Base-by-base conservation (phyloP, 2,888 invertebrate genomes). In the Cataglyphis altisquamis region DNA sequence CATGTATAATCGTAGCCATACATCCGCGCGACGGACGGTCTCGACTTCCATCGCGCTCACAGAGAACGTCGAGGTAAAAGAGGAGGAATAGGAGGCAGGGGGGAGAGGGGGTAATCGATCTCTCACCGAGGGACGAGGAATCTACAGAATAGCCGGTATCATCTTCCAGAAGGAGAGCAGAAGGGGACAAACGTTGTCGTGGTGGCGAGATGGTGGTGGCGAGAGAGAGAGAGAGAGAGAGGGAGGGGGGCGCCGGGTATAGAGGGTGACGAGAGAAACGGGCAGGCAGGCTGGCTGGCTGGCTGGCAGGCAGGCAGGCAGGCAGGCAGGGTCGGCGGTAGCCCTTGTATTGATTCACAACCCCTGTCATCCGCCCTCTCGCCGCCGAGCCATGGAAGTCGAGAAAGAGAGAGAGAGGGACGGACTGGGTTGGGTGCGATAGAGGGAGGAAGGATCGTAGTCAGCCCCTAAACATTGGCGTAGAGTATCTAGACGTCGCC, bases 281-380 rank as follows among this genome's bases (percentile, higher is more conserved):
- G 73, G 78, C 77, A 57, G 78, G 78, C 80, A 32, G 81, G 74
- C 63, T 82, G 73, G 81, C 55, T 77, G 90, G 83, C 64, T 60
- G 82, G 83, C 70, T 60, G 72, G 83, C 77, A 63, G 77, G 77
- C 78, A 57, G 80, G 73, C 62, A 72, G 72, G 80, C 52, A 66
- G 90, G 83, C 70, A 60, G 82, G 74, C 73, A 74, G 64, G 91
- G 91, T 90, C 90, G 91, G 90, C 89, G 89, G 90, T 86, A 91
- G 93, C 93, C 93, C 93, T 94, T 94, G 94, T 94, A 94, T 94
- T 89, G 89, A 89, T 89, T 89, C 89, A 89, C 89, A 88, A 84
- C 86, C 88, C 87, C 82, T 83, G 85, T 88, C 78, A 70, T 78
- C 78, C 83, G 78, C 84, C 83, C 86, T 82, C 70, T 82, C 70